These are phyloP conservation scores for Bellardia bayeri DNA, from an alignment of 2,888 invertebrate species.

Conservation along the genomic window DNA sequence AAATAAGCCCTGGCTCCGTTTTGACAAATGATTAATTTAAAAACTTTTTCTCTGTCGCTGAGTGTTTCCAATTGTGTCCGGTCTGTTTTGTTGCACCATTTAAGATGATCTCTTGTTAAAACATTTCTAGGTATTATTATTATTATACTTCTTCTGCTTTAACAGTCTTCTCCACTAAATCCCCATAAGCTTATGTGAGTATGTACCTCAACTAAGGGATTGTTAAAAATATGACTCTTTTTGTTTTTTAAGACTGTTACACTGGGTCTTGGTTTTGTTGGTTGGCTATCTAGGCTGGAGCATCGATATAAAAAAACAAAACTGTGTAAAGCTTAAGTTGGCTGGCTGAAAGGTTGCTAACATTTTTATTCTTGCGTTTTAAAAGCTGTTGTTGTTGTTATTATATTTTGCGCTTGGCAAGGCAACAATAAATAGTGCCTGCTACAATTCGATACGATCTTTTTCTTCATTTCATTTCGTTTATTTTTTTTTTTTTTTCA, in stretches of 20 bases:
- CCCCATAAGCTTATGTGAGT: not conserved
- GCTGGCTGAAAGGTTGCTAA: not conserved
- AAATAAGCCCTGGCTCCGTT: no score
- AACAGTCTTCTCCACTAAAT: not conserved
- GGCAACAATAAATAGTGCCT: conserved; percentile 71
- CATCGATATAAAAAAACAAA: conserved; percentile 53
- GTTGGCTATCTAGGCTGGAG: conserved; percentile 61
- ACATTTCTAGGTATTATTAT: conserved; percentile 68
- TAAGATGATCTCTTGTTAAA: conserved; percentile 70
- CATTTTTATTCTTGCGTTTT: not conserved
- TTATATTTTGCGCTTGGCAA: conserved; percentile 71
- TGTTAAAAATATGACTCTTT: conserved; percentile 45
- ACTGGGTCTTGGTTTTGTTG: not conserved
- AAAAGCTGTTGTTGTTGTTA: conserved; percentile 54
- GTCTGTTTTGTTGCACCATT: conserved; percentile 46
- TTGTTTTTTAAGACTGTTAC: not conserved
- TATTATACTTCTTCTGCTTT: not conserved
- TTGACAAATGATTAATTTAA: no score
- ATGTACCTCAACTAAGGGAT: not conserved
- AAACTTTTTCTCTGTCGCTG: not conserved
- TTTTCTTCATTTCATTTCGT: conserved; percentile 56
- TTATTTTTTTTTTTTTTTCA: not conserved
- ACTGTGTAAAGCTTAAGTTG: conserved; percentile 17
- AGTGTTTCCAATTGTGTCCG: not conserved
- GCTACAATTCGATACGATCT: conserved; percentile 79